Base-by-base conservation (phyloP, 2,888 invertebrate genomes). In the Anaspis maculata region DNA sequence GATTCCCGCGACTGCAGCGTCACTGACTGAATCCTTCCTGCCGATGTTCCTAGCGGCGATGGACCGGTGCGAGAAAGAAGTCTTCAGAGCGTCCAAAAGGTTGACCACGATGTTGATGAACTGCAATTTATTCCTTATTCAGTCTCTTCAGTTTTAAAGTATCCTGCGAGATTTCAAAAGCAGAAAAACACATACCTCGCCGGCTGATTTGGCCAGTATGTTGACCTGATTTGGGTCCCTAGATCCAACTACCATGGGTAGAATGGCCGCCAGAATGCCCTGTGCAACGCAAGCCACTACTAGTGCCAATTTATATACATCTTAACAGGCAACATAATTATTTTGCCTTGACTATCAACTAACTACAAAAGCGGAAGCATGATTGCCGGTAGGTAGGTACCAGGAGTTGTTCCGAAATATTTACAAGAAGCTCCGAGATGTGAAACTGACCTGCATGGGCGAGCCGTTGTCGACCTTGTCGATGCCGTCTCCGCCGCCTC, bases 121-220 rank as follows among this genome's bases (percentile, higher is more conserved):
- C 90, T 91, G 72, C 42, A 65, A 57, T 19, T n/a, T n/a, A n/a
- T n/a, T n/a, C n/a, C n/a, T n/a, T n/a, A n/a, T n/a, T n/a, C 3
- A 3, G 19, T 6, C 14, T 9, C 9, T 22, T 24, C 12, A 23
- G 15, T 13, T 25, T 10, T 10, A 11, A 11, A 25, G n/a, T 5
- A 6, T 25, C 4, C 19, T 9, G 19, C 5, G 19, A 19, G 19
- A 9, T 9, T 9, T 9, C 19, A 19, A 19, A 19, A 9, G 9
- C 19, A 6, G 19, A 5, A 6, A 19, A 13, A 13, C 4, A 13
- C 85, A 77, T 83, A 90, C 90, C 88, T 90, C 88, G 70, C 88
- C 85, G 70, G 90, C 88, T 72, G 90, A 89, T 74, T 87, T 89
- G 72, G 89, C 90, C 85, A 90, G 86, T 72, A 82, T 81, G 73